phyloP scores from a whole-genome alignment of 2,113 vertebrate genomes.

The Phrynocephalus versicolor region DNA sequence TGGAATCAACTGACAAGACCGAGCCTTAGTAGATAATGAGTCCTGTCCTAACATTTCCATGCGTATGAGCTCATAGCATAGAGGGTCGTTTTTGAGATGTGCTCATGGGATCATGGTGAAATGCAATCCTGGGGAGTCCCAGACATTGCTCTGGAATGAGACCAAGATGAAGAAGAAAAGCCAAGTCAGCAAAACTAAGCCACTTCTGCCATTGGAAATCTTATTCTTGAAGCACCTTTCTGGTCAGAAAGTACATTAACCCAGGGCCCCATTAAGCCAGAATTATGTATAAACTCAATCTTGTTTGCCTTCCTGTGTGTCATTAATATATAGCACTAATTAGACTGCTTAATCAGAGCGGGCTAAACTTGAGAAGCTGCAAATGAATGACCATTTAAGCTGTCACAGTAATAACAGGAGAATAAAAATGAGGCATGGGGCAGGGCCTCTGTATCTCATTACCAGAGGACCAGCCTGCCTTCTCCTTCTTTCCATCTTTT shows the following conservation, averaged over 20 bases:
- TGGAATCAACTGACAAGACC: not conserved
- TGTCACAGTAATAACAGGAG: conserved; percentile 54
- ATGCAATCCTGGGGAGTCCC: not conserved
- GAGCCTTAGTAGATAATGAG: not conserved
- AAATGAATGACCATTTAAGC: conserved; percentile 56
- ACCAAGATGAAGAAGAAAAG: not conserved
- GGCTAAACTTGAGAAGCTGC: conserved; percentile 53
- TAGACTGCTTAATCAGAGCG: conserved; percentile 66
- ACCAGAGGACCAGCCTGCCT: not conserved
- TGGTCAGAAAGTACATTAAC: not conserved
- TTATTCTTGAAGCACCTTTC: not conserved
- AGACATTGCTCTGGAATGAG: not conserved
- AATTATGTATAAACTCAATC: conserved; percentile 32
- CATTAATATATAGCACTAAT: conserved; percentile 52
- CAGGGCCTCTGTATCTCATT: conserved; percentile 15
- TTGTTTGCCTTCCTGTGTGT: not conserved
- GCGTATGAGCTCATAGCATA: not conserved
- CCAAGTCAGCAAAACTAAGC: not conserved
- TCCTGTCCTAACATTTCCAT: not conserved
- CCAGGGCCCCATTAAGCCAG: conserved; percentile 39
- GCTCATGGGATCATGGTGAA: not conserved
- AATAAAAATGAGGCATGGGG: conserved; percentile 51
- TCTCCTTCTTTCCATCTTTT: not conserved
- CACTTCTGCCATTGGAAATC: not conserved
- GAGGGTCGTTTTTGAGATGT: not conserved